A percentile compares a stretch with the other conserved stretches of the same genome.
Conservation (phyloP, 1,140 invertebrate species). For the Drosophila grimshawi region DNA sequence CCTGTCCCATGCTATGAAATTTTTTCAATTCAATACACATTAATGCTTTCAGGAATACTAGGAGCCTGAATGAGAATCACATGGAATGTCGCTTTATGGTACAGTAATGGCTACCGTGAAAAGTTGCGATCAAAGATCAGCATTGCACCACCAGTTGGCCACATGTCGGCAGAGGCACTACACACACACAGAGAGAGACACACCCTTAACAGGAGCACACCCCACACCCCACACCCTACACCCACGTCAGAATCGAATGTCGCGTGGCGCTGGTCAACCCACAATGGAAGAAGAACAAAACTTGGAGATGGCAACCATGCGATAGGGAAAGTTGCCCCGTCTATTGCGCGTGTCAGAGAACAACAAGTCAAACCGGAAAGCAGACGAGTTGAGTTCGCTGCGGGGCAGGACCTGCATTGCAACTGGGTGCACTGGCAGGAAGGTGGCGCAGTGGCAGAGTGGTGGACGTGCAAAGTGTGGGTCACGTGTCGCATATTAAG, state of each 20-base stretch:
- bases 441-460: constrained; percentile 39
- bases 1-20: too few relatives aligned
- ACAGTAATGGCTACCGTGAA: neutral
- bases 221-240: constrained; percentile 31
- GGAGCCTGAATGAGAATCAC: too few relatives aligned
- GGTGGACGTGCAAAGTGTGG: constrained; percentile 71
- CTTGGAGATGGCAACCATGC: constrained; percentile 47
- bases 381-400: constrained; percentile 43
- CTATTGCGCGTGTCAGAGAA: constrained; percentile 66
- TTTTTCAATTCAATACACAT: too few relatives aligned
- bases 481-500: constrained; percentile 79
- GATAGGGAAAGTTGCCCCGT: constrained; percentile 44
- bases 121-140: constrained; percentile 37
- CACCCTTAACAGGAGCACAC: constrained; percentile 43
- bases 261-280: constrained; percentile 71
- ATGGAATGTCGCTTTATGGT: neutral
- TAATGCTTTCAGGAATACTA: too few relatives aligned
- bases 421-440: constrained; percentile 38
- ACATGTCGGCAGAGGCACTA: constrained; percentile 53
- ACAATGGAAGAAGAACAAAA: constrained; percentile 36
- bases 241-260: constrained; percentile 43
- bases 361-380: constrained; percentile 78
- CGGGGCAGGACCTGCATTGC: constrained; percentile 66
- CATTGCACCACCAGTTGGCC: constrained; percentile 51
- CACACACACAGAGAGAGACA: constrained; percentile 12